Conservation (phyloP, 2,888 invertebrate species). For the Caenorhabditis auriculariae region DNA sequence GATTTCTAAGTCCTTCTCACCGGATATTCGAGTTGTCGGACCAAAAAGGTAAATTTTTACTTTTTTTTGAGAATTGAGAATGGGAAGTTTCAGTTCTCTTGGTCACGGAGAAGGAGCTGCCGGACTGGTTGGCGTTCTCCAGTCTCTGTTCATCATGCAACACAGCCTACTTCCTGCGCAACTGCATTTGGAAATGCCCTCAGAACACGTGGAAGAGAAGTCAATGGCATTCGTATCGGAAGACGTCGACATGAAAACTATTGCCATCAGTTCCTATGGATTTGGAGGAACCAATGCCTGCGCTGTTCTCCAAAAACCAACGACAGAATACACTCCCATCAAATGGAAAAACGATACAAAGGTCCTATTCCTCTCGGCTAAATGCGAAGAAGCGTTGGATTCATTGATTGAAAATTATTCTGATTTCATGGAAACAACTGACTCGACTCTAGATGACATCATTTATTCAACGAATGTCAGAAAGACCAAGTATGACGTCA, state of each 20-base stretch:
- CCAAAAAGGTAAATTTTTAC: constrained; percentile 9
- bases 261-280: constrained; percentile 42
- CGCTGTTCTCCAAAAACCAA: constrained; percentile 25
- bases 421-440: constrained; percentile 19
- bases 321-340: too few species aligned
- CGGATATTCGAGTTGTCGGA: constrained; percentile 23
- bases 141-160: constrained; percentile 33
- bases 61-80: neutral
- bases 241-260: constrained; percentile 26
- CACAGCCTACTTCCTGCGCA: constrained; percentile 36
- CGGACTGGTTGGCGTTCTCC: constrained; percentile 36
- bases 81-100: constrained; percentile 31
- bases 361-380: constrained; percentile 40
- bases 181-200: constrained; percentile 38
- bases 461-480: constrained; percentile 30
- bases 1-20: constrained; percentile 30
- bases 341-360: constrained; percentile 5
- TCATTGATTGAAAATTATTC: constrained; percentile 23
- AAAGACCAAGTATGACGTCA: constrained; percentile 27
- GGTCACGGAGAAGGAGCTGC: constrained; percentile 44
- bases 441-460: constrained; percentile 22
- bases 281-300: constrained; percentile 46
- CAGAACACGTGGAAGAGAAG: constrained; percentile 30
- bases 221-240: constrained; percentile 36
- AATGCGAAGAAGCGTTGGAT: constrained; percentile 24